Evolutionary conservation across 1,140 invertebrate species (phyloP).

Genomic region (Sogatella furcifera): DNA sequence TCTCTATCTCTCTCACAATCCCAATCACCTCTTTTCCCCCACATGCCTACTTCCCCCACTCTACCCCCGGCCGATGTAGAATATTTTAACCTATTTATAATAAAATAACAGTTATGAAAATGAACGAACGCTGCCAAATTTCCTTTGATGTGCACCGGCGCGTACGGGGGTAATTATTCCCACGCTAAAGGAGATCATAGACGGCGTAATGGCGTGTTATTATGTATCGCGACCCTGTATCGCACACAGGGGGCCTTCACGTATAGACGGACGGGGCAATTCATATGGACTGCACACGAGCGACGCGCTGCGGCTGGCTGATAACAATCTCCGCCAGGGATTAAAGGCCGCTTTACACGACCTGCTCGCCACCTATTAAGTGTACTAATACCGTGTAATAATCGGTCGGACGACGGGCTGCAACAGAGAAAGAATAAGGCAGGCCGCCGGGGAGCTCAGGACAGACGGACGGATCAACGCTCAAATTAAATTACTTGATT

Average conservation of each 20-base stretch:
- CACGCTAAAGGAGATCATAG: slow-evolving; percentile 3
- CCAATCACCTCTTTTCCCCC: no score
- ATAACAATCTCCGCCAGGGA: neutral
- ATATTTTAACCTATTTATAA: neutral
- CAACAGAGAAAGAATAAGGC: slow-evolving; percentile 10
- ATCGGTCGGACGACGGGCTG: neutral
- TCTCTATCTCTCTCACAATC: no score
- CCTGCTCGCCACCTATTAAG: neutral
- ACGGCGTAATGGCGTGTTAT: neutral
- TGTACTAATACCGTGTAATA: neutral
- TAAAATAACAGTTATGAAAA: slow-evolving; percentile 4
- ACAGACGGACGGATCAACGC: slow-evolving; percentile 5
- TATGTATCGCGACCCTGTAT: neutral
- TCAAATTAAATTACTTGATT: no score
- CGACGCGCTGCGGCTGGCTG: neutral
- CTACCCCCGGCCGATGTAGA: no score
- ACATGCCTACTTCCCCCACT: no score
- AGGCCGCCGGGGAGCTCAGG: slow-evolving; percentile 20
- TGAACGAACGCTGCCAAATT: slow-evolving; percentile 3
- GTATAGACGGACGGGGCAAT: neutral
- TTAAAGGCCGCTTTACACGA: slow-evolving; percentile 3
- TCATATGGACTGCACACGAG: neutral
- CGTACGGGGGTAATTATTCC: neutral
- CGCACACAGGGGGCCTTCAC: no score
- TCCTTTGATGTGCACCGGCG: neutral